Evolutionary conservation across 2,113 vertebrate species (phyloP).

Genomic region (Xiphias gladius): DNA sequence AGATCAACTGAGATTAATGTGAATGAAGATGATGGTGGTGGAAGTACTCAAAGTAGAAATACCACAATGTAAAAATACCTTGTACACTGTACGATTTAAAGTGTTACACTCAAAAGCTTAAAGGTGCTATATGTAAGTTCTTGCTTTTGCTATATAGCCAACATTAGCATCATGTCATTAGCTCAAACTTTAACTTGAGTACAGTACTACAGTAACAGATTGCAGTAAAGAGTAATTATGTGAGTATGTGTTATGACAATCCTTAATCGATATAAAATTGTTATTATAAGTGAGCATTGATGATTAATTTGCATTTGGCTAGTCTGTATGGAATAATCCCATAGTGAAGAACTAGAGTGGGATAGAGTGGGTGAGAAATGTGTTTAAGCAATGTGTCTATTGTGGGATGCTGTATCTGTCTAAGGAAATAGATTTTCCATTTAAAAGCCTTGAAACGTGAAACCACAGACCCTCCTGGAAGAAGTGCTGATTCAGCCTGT

Average conservation of each 20-base stretch:
- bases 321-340: neutral
- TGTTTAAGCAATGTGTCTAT: constrained; percentile 13
- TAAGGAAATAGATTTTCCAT: constrained; percentile 54
- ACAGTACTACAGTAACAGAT: no score
- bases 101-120: no score
- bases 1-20: neutral
- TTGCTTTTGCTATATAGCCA: no score
- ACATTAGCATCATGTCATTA: no score
- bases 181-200: neutral
- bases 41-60: neutral
- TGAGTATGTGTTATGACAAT: neutral
- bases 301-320: neutral
- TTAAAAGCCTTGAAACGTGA: constrained; percentile 27
- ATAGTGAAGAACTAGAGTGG: neutral
- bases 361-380: neutral
- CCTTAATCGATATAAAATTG: no score
- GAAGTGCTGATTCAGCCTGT: constrained; percentile 60
- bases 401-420: constrained; percentile 36
- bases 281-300: neutral
- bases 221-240: no score
- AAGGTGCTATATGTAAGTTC: no score
- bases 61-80: no score
- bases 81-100: no score
- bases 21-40: neutral
- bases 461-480: constrained; percentile 22